A percentile compares a stretch with the other conserved stretches of the same genome.
phyloP scores from a whole-genome alignment of 2,797 vertebrate species.

The Alca torda region DNA sequence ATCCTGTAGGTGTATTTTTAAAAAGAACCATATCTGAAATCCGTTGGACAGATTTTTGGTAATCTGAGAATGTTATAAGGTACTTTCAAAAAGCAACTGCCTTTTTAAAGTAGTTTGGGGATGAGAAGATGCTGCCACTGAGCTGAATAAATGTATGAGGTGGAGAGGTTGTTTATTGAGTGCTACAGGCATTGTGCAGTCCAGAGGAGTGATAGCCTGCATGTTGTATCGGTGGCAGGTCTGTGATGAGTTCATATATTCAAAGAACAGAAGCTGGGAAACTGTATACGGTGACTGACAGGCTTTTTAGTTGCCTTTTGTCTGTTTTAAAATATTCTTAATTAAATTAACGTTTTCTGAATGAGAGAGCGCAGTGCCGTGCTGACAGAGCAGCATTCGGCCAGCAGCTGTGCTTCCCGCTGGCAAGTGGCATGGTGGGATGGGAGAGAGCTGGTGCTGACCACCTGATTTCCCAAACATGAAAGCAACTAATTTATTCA shows the following conservation, averaged over 20 bases:
- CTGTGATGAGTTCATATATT: neutral
- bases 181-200: neutral
- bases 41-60: neutral
- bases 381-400: neutral
- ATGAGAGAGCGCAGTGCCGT: neutral
- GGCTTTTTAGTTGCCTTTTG: neutral
- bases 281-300: neutral
- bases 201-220: neutral
- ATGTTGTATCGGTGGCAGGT: neutral
- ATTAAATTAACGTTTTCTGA: neutral
- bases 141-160: neutral
- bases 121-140: neutral
- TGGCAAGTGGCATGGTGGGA: neutral
- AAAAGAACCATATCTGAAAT: neutral
- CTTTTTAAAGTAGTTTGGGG: neutral
- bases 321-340: neutral
- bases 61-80: neutral
- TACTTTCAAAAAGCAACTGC: neutral
- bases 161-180: neutral
- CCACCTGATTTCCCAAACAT: neutral
- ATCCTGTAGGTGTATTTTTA: neutral
- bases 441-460: neutral
- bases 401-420: fast-evolving
- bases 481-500: neutral
- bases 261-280: neutral